phyloP scores from a whole-genome alignment of 2,113 vertebrate species.

The Riparia riparia region DNA sequence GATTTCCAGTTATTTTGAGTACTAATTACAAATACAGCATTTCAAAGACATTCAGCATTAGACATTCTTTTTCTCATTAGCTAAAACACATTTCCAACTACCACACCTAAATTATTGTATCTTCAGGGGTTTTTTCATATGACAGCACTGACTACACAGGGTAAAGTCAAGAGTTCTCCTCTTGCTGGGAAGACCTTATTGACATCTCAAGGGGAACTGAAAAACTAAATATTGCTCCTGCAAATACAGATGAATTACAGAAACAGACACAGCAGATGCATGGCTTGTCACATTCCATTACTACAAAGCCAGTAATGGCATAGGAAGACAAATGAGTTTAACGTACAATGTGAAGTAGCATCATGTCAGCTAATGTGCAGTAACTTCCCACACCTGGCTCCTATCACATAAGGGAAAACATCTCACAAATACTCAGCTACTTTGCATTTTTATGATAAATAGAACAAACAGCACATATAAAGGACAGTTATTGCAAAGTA shows the following conservation, averaged over 20 bases:
- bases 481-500: not conserved
- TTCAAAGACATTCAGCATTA: not conserved
- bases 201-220: not conserved
- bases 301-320: not conserved
- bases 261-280: not conserved
- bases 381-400: not conserved
- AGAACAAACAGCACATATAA: not conserved
- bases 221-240: not conserved
- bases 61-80: not conserved
- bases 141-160: not conserved
- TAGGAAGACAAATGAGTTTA: not conserved
- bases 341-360: not conserved
- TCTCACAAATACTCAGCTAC: not conserved
- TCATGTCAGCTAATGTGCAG: not conserved
- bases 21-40: not conserved
- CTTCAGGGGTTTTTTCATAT: not conserved
- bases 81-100: not conserved
- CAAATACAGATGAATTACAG: not conserved
- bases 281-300: not conserved
- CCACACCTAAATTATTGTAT: not conserved
- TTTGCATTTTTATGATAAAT: not conserved
- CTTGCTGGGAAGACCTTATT: not conserved
- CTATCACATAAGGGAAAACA: not conserved
- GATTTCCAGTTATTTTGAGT: not conserved
- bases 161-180: not conserved